phyloP scores from a whole-genome alignment of 2,888 invertebrate species.

The Erebia ligea region DNA sequence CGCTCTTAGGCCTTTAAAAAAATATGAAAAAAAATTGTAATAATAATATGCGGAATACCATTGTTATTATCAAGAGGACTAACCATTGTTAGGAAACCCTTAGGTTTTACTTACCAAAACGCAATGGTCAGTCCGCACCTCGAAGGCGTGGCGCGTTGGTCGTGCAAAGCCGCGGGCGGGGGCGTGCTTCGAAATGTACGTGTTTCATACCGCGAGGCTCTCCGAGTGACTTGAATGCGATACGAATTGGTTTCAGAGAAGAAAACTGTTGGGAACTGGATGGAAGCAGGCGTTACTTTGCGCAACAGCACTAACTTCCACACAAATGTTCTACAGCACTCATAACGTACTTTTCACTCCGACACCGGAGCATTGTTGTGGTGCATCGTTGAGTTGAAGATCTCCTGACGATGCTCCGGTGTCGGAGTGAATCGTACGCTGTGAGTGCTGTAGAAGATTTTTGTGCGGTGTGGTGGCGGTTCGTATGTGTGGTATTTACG shows the following conservation, averaged over 20 bases:
- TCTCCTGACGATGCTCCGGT: too few species aligned
- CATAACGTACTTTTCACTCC: too few species aligned
- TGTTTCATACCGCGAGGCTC: constrained; percentile 12
- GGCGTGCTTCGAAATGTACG: constrained; percentile 40
- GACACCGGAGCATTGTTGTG: too few species aligned
- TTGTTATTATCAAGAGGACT: constrained; percentile 9
- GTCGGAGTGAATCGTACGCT: too few species aligned
- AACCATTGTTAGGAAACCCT: constrained; percentile 1
- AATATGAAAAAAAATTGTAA: not conserved
- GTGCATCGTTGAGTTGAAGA: too few species aligned
- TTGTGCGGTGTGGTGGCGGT: too few species aligned
- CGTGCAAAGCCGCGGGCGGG: constrained; percentile 61
- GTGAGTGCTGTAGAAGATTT: too few species aligned
- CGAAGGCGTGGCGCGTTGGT: constrained; percentile 63
- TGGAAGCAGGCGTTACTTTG: too few species aligned
- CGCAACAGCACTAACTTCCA: too few species aligned
- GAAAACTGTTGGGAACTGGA: not conserved
- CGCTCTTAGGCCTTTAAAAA: too few species aligned
- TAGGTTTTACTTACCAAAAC: constrained; percentile 10
- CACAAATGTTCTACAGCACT: too few species aligned
- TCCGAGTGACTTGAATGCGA: constrained; percentile 8
- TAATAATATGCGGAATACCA: not conserved
- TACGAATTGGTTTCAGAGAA: constrained; percentile 8
- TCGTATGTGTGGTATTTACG: too few species aligned
- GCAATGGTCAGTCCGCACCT: constrained; percentile 54